Percentiles rank a stretch among this genome's conserved stretches.
These are phyloP conservation scores for Sebastes vulpes DNA, from an alignment of 2,797 vertebrate species.

Conservation along the genomic window DNA sequence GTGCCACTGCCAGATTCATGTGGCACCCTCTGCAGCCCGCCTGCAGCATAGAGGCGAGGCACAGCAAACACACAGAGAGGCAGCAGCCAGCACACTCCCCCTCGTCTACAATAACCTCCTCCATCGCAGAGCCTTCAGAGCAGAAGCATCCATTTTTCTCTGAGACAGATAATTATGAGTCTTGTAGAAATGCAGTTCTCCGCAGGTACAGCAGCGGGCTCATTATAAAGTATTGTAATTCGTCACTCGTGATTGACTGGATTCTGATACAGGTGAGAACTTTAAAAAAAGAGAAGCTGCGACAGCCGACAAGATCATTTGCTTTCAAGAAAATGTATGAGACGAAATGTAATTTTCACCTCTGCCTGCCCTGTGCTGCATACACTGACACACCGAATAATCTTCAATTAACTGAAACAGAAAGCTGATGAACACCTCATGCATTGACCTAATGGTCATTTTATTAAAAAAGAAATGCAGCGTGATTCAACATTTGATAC, in stretches of 20 bases:
- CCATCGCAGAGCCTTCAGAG: conserved; percentile 16
- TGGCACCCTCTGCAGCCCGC: conserved; percentile 53
- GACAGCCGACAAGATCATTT: conserved; percentile 42
- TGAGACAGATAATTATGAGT: conserved; percentile 53
- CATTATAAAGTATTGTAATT: conserved; percentile 51
- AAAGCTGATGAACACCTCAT: conserved; percentile 9
- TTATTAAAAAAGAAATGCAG: not conserved
- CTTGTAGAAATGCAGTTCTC: conserved; percentile 25
- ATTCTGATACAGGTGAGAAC: conserved; percentile 40
- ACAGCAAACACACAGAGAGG: conserved; percentile 23
- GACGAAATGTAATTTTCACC: conserved; percentile 17
- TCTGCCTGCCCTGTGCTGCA: not conserved
- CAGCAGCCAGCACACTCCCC: not conserved
- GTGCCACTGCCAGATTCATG: conserved; percentile 67
- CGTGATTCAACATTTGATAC: not conserved
- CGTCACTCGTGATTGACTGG: conserved; percentile 38
- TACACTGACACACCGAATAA: not conserved
- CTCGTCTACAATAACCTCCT: conserved; percentile 43
- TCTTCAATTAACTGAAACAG: conserved; percentile 9
- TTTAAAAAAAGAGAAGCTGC: conserved; percentile 2
- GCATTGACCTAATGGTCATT: conserved; percentile 11
- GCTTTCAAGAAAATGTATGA: conserved; percentile 26
- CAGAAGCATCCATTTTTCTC: conserved; percentile 56
- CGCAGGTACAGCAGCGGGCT: conserved; percentile 34
- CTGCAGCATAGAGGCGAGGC: conserved; percentile 47